Percentiles rank a stretch among this genome's conserved stretches.
These are phyloP conservation scores for Emmelina monodactyla DNA, from an alignment of 2,888 invertebrate species.

Conservation along the genomic window DNA sequence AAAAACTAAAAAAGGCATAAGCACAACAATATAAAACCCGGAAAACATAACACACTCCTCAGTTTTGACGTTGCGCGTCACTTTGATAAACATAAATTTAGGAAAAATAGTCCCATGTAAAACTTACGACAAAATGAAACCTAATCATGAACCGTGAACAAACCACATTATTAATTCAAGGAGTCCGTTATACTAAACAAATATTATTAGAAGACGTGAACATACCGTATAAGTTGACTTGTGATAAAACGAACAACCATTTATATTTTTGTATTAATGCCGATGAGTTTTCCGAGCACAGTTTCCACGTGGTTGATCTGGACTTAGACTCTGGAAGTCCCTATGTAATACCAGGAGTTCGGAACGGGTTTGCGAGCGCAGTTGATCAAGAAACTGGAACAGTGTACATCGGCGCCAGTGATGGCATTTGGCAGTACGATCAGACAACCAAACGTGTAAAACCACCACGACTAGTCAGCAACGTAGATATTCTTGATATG, in stretches of 20 bases:
- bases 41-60: too few species aligned
- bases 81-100: too few species aligned
- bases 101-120: too few species aligned
- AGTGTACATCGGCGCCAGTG: slow-evolving; percentile 37
- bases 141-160: too few species aligned
- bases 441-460: slow-evolving; percentile 23
- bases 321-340: slow-evolving; percentile 25
- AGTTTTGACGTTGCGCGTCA: too few species aligned
- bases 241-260: slow-evolving; percentile 27
- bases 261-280: slow-evolving; percentile 42
- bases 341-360: slow-evolving; percentile 29
- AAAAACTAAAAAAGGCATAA: too few species aligned
- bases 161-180: slow-evolving; percentile 18
- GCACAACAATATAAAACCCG: too few species aligned
- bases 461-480: slow-evolving; percentile 23
- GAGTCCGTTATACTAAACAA: slow-evolving; percentile 22
- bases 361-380: slow-evolving; percentile 40
- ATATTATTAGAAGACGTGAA: slow-evolving; percentile 36
- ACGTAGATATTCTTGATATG: slow-evolving; percentile 38
- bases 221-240: slow-evolving; percentile 33
- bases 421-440: slow-evolving; percentile 37
- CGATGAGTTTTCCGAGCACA: slow-evolving; percentile 39
- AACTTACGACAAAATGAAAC: too few species aligned
- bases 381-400: slow-evolving; percentile 28
- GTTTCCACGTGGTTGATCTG: slow-evolving; percentile 35